These are phyloP conservation scores for Apaloderma vittatum DNA, from an alignment of 2,113 vertebrate species.

Conservation along the genomic window DNA sequence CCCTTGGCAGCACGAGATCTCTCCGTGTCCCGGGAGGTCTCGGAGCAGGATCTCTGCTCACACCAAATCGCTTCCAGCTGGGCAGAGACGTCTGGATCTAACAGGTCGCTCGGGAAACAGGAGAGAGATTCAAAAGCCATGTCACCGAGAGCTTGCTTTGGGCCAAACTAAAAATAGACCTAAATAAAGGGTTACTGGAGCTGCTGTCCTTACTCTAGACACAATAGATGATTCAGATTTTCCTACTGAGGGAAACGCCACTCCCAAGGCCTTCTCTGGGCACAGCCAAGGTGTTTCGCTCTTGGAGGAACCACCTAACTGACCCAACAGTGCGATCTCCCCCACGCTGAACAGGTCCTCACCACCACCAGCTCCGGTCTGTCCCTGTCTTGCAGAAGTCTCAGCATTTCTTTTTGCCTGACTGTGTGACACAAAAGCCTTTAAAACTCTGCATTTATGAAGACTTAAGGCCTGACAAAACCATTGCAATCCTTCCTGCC, in stretches of 20 bases:
- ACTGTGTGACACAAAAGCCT: neutral
- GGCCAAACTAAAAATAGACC: conserved; percentile 15
- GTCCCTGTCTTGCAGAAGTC: neutral
- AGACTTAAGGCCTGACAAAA: neutral
- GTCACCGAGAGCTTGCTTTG: neutral
- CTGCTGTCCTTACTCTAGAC: neutral
- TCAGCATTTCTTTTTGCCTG: neutral
- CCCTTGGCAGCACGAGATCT: neutral
- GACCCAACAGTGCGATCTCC: fast-evolving
- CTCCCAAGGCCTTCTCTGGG: neutral
- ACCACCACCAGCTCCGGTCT: neutral
- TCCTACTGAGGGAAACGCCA: neutral
- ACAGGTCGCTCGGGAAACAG: neutral
- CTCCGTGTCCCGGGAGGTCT: too few relatives aligned
- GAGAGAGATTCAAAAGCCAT: conserved; percentile 11
- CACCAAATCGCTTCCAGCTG: neutral
- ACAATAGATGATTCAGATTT: neutral
- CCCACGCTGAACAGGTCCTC: neutral
- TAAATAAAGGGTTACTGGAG: neutral
- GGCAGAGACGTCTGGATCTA: neutral
- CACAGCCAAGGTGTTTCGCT: neutral
- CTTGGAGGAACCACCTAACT: neutral
- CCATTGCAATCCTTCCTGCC: neutral
- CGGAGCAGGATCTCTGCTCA: neutral
- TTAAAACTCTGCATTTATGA: neutral